phyloP scores from a whole-genome alignment of 2,797 vertebrate species.

The Amniataba percoides region DNA sequence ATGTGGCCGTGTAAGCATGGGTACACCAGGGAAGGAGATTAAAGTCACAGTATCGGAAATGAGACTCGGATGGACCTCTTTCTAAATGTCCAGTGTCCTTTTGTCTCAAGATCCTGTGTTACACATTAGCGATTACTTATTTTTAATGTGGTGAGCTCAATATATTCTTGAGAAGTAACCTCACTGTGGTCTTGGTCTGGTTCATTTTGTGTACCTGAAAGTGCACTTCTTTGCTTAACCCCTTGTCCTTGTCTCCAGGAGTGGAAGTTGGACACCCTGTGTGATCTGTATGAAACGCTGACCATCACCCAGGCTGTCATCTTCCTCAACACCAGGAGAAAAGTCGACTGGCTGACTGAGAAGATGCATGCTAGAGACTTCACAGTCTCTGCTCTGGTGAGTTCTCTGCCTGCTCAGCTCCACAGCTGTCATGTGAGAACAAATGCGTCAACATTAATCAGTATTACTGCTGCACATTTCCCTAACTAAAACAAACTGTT shows the following conservation, averaged over 20 bases:
- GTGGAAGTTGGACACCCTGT: slow-evolving; percentile 98
- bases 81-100: slow-evolving; percentile 95
- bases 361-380: slow-evolving; percentile 99
- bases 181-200: not conserved
- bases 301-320: slow-evolving; percentile 99
- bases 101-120: slow-evolving; percentile 89
- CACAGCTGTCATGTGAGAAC: not conserved
- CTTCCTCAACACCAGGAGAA: slow-evolving; percentile 98
- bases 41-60: slow-evolving; percentile 84
- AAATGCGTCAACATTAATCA: not conserved
- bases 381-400: slow-evolving; percentile 97
- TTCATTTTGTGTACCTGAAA: not conserved
- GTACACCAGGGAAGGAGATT: slow-evolving; percentile 91
- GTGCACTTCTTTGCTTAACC: not conserved
- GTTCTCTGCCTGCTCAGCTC: not conserved
- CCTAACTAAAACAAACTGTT: not conserved
- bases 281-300: slow-evolving; percentile 97
- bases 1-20: slow-evolving; percentile 91
- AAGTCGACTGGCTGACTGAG: slow-evolving; percentile 99
- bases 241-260: slow-evolving; percentile 83
- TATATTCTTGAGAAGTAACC: not conserved
- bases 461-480: not conserved
- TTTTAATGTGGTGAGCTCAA: not conserved
- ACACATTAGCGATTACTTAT: slow-evolving; percentile 69
- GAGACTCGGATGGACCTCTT: slow-evolving; percentile 93